phyloP scores from a whole-genome alignment of 2,797 vertebrate species.

The Tachyglossus aculeatus region DNA sequence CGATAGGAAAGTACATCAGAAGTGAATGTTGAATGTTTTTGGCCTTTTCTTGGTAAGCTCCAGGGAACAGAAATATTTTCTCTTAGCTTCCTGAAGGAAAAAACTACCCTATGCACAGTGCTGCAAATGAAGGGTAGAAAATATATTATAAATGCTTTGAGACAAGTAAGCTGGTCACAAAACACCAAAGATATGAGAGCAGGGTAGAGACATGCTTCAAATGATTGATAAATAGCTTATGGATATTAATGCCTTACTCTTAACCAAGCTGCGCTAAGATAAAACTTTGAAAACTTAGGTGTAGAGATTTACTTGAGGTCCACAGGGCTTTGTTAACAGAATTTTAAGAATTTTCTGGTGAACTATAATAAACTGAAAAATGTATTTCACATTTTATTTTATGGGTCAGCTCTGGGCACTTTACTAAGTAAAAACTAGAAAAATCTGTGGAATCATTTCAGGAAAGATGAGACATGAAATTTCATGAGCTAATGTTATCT shows the following conservation, averaged over 20 bases:
- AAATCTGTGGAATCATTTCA: neutral
- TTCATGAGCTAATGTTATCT: neutral
- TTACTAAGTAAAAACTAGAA: neutral
- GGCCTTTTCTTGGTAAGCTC: too few species aligned
- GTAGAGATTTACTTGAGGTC: neutral
- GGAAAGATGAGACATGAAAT: neutral
- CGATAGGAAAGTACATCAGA: slow-evolving; percentile 6
- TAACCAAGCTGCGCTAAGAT: neutral
- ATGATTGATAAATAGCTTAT: neutral
- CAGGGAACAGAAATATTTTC: neutral
- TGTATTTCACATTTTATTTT: neutral
- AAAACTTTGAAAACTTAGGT: neutral
- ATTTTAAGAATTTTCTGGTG: neutral
- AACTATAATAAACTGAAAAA: neutral
- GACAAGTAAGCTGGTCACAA: neutral
- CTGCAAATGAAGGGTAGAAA: neutral
- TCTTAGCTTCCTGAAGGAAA: slow-evolving; percentile 5
- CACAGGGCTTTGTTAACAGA: neutral
- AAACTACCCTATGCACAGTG: neutral
- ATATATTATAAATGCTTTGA: neutral
- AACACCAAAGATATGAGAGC: neutral
- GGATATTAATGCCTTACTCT: too few species aligned
- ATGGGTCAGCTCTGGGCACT: neutral
- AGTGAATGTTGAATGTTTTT: slow-evolving; percentile 23
- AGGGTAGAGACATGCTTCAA: neutral